These are phyloP conservation scores for Diachasmimorpha longicaudata DNA, from an alignment of 1,140 invertebrate species.

Conservation along the genomic window DNA sequence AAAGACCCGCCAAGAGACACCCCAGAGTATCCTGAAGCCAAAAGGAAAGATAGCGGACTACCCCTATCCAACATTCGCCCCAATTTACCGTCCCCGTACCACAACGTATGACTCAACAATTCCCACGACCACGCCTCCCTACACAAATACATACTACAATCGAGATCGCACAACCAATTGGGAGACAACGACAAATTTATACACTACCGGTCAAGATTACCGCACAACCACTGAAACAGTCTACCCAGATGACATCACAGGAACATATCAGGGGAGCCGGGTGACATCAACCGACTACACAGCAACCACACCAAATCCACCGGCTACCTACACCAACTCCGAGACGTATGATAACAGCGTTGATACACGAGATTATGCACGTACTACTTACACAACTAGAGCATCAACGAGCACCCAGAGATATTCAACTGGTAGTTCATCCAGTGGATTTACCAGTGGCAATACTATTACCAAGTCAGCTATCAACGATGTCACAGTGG, in stretches of 20 bases:
- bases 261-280: slow-evolving; percentile 15
- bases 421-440: not conserved
- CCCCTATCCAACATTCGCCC: slow-evolving; percentile 49
- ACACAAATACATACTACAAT: slow-evolving; percentile 36
- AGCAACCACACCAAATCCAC: not conserved
- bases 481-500: not conserved
- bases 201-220: slow-evolving; percentile 28
- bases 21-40: slow-evolving; percentile 22
- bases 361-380: not conserved
- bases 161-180: slow-evolving; percentile 30
- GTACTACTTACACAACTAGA: not conserved
- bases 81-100: slow-evolving; percentile 51
- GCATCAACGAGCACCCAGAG: not conserved
- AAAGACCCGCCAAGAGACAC: slow-evolving; percentile 27
- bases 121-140: slow-evolving; percentile 35
- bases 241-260: slow-evolving; percentile 21
- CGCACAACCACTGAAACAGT: slow-evolving; percentile 31
- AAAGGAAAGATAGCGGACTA: slow-evolving; percentile 36
- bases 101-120: slow-evolving; percentile 36
- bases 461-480: not conserved
- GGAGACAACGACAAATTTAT: slow-evolving; percentile 27
- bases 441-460: not conserved
- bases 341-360: slow-evolving; percentile 2
- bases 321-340: not conserved
- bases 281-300: slow-evolving; percentile 2